Conservation (phyloP, 2,797 vertebrate species). For the Semaprochilodus insignis region DNA sequence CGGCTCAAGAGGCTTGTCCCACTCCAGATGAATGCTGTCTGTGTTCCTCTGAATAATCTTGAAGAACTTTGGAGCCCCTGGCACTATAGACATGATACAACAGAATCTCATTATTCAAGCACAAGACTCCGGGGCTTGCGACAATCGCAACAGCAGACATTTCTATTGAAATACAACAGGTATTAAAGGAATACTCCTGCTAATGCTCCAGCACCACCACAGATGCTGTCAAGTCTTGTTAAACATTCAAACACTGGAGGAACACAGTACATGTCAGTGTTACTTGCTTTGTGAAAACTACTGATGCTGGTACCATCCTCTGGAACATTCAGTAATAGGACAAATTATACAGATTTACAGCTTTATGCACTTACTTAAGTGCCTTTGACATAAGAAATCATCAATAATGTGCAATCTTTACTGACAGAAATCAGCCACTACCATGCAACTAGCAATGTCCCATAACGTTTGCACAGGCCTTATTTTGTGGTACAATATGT, state of each 20-base stretch:
- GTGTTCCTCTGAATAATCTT: slow-evolving; percentile 84
- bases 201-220: not conserved
- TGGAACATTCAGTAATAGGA: not conserved
- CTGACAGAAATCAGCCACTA: too few relatives aligned
- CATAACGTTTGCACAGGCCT: too few relatives aligned
- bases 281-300: too few relatives aligned
- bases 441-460: too few relatives aligned
- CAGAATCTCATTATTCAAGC: not conserved
- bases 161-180: not conserved
- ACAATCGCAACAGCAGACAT: not conserved
- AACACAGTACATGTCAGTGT: not conserved
- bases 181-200: not conserved
- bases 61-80: slow-evolving; percentile 88
- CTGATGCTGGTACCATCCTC: too few relatives aligned
- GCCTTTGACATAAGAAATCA: too few relatives aligned
- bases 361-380: too few relatives aligned
- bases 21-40: slow-evolving; percentile 86
- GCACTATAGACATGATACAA: slow-evolving; percentile 77
- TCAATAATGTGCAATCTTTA: too few relatives aligned
- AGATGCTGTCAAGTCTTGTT: not conserved
- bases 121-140: not conserved
- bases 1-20: slow-evolving; percentile 92
- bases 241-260: not conserved
- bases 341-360: too few relatives aligned
- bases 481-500: too few relatives aligned